Evolutionary conservation across 1,140 invertebrate genomes (phyloP), one percentile per base, ranked within the genome.

Genomic region (Mactra quadrangularis): DNA sequence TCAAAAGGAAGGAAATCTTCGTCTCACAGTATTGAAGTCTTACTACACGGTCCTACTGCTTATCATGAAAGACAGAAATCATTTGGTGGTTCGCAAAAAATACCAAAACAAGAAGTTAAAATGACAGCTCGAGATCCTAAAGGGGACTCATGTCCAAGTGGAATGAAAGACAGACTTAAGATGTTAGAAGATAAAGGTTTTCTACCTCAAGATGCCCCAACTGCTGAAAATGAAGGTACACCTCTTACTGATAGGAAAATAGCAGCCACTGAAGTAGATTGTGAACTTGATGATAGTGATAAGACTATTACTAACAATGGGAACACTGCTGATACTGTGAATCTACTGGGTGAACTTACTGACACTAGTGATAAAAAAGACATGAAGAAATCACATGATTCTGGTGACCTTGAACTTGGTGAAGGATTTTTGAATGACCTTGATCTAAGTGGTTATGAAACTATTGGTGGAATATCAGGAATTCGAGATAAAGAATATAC

Each of bases 11-110:
- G 64, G 6, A 84, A 84, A 31, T 82, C 87, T 45, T 87, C 88
- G 2, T 90, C 90, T 25, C 89, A 88, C 45, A 91, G 90, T 53
- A 91, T 91, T 77, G 90, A 91, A 76, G 90, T 91, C 6, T 74
- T 91, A n/a, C 87, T 91, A 29, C 87, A 89, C 72, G 60, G 82
- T n/a, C 64, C 84, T 25, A 27, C 57, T 53, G 47, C 78, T 59
- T 25, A 60, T 22, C 38, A 57, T 50, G 45, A 31, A 6, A 60
- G 31, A 62, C 35, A 55, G 33, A 41, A 84, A 38, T 64, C 52
- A n/a, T 79, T 84, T 27, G 85, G 82, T 38, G 81, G 78, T 0
- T 85, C 84, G 29, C 79, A 68, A 66, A 74, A 68, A 45, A 25
- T 45, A 25, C 55, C 59, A 71, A 68, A 50, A 3, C 71, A 83